Conservation (phyloP, 2,797 vertebrate genomes). For the Geotrypetes seraphini region DNA sequence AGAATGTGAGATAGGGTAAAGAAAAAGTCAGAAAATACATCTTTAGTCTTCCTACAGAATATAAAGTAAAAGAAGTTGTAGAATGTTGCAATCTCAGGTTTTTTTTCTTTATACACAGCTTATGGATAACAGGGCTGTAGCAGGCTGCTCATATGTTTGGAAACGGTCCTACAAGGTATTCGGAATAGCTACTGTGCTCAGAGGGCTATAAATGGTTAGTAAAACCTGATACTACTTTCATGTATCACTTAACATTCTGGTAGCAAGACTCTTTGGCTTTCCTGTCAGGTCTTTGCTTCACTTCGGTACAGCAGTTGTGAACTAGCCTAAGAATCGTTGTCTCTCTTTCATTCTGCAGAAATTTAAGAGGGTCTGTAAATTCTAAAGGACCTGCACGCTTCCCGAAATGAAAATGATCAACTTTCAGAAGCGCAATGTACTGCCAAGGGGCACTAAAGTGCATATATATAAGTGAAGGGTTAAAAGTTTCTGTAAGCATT, state of each 20-base stretch:
- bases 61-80: no score
- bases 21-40: slow-evolving; percentile 9
- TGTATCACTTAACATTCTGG: slow-evolving; percentile 20
- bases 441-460: slow-evolving; percentile 58
- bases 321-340: slow-evolving; percentile 15
- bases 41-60: no score
- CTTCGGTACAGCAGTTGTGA: slow-evolving; percentile 18
- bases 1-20: slow-evolving; percentile 25
- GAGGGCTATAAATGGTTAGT: slow-evolving; percentile 9
- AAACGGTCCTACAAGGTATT: no score
- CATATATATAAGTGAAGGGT: slow-evolving; percentile 30
- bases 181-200: no score
- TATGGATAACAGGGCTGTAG: no score
- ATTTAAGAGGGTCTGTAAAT: no score
- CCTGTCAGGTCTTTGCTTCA: slow-evolving; percentile 2
- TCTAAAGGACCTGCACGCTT: slow-evolving; percentile 9
- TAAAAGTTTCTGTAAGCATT: slow-evolving; percentile 49
- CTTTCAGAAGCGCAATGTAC: slow-evolving; percentile 27
- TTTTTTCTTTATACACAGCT: no score
- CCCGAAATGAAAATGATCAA: slow-evolving; percentile 1
- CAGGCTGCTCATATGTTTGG: no score
- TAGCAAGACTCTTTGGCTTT: slow-evolving; percentile 15
- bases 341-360: no score
- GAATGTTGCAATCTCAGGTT: no score
- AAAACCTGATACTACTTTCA: slow-evolving; percentile 6